Base-by-base conservation (phyloP, 2,888 invertebrate genomes). In the Drosophila borborema region DNA sequence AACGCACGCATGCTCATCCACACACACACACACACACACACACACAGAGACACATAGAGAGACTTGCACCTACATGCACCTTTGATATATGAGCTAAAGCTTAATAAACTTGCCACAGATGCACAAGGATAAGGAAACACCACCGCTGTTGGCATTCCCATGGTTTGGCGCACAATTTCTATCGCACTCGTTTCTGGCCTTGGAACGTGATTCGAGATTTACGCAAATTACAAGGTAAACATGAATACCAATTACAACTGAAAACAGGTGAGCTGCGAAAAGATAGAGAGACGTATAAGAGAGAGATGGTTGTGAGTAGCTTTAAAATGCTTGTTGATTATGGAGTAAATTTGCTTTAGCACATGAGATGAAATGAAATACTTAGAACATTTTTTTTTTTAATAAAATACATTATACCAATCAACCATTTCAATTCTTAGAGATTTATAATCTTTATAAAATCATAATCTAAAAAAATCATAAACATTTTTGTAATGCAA, bases 121-220 rank as follows among this genome's bases (percentile, higher is more conserved):
- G 93, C 95, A 95, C 90, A 94, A 94, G 77, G 95, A 95, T 90
- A 95, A 95, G 91, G 95, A 95, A 91, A 95, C 95, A 18, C 95
- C 95, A 18, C 95, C 95, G 16, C 91, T 95, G 43, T 88, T 95
- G 68, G 95, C 95, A 4, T 95, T 95, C 80, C 95, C 95, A 3
- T 95, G 95, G 95, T 95, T 95, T 87, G 95, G 95, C 43, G 95
- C 95, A 16, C 95, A 95, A 85, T 95, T 95, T 86, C 90, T 95
- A 43, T 95, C 95, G 28, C 95, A 95, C 89, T 94, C 95, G 3
- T 95, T 95, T 91, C 91, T 95, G 75, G 94, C 95, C 18, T 91
- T 95, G 55, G 95, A 95, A 90, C 92, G 94, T 72, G 94, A 95
- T 84, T 93, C 94, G 61, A 90, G 94, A 58, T 95, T 94, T 81